phyloP scores from a whole-genome alignment of 2,888 invertebrate genomes.

The Tipula vernalis region DNA sequence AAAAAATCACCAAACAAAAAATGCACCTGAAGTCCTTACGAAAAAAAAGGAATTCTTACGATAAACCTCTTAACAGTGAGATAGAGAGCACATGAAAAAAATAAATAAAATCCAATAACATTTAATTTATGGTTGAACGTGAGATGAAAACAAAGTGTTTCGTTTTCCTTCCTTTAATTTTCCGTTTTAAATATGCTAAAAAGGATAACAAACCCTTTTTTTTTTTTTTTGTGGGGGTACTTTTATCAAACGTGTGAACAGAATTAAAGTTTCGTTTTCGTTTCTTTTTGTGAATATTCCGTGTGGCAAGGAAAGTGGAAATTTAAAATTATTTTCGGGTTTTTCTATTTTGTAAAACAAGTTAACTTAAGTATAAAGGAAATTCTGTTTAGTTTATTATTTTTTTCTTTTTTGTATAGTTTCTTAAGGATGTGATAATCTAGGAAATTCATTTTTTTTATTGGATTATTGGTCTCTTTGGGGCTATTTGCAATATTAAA shows the following conservation, averaged over 20 bases:
- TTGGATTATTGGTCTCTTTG: not conserved
- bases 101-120: not conserved
- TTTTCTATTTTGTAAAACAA: not conserved
- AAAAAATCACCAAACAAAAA: not conserved
- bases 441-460: not conserved
- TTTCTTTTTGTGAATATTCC: not conserved
- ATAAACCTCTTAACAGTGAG: not conserved
- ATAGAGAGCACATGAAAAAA: not conserved
- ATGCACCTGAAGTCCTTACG: not conserved
- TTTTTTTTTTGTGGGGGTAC: not conserved
- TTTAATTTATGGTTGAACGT: constrained; percentile 4
- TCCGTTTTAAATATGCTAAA: not conserved
- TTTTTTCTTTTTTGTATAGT: not conserved
- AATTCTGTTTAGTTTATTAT: not conserved
- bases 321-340: not conserved
- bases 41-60: not conserved
- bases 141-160: not conserved
- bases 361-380: not conserved
- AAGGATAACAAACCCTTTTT: not conserved
- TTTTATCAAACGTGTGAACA: not conserved
- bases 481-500: not conserved
- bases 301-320: not conserved
- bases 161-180: not conserved
- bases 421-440: not conserved
- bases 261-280: not conserved